Base-by-base conservation (phyloP, 2,797 vertebrate species). In the Peromyscus attwateri region DNA sequence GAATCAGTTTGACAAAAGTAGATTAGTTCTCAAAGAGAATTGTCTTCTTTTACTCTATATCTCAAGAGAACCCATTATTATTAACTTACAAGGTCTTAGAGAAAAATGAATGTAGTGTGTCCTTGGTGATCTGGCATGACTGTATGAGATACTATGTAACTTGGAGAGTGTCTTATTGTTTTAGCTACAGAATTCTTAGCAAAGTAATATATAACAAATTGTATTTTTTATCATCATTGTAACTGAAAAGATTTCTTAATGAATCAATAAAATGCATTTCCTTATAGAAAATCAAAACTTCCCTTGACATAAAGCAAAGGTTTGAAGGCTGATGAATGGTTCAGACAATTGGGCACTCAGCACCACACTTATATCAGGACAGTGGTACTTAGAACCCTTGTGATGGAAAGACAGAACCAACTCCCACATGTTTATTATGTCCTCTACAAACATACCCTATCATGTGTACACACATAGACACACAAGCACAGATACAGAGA, bases 341-440 rank as follows among this genome's bases (percentile, higher is more conserved):
- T 57, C 21, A 57, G 1, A 3, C 1, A n/a, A 81, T 37, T 57
- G 21, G 43, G 6, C 37, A 77, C 27, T 31, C 17, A 6, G 6
- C 29, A 49, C 19, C 27, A 31, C 2, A 31, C 6, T 3, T 73
- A 25, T 3, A 49, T 49, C 27, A 17, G 27, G 3, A 49, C 1
- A 3, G 6, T n/a, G 2, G 25, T 57, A 37, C 11, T 9, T 57
- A 6, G 1, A 81, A 37, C 10, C 11, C 52, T 12, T n/a, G 4
- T 37, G 11, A n/a, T 57, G 12, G n/a, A 13, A 81, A 79, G 46
- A 40, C 29, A 79, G 27, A n/a, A 73, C 49, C 9, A 25, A 80
- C 0, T 2, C 10, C 5, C 5, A 3, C 11, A 25, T 27, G 2
- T 37, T 81, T 37, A 21, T 21, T n/a, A 19, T n/a, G 34, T 55